Evolutionary conservation across 1,140 invertebrate species (phyloP).

Genomic region (Drosophila azteca): DNA sequence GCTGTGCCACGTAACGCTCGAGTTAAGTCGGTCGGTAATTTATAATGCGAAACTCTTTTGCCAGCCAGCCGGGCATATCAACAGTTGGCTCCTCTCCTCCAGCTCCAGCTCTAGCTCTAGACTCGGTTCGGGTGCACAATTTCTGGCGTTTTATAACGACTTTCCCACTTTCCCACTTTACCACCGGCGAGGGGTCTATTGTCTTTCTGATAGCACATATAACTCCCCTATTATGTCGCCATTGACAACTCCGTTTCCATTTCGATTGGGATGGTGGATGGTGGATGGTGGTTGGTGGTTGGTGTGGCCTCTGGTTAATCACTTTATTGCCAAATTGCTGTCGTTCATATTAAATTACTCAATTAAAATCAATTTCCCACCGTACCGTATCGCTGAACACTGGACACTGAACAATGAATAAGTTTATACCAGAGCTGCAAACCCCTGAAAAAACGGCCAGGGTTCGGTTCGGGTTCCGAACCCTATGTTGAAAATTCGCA

Average conservation of each 20-base stretch:
- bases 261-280: neutral
- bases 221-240: conserved; percentile 40
- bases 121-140: conserved; percentile 30
- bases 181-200: conserved; percentile 13
- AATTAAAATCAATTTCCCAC: conserved; percentile 59
- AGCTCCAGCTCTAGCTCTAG: neutral
- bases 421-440: no score
- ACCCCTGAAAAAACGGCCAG: no score
- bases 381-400: neutral
- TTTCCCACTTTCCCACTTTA: conserved; percentile 16
- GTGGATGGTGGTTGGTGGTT: no score
- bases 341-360: conserved; percentile 52
- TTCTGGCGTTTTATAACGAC: conserved; percentile 58
- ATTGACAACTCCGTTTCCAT: conserved; percentile 31
- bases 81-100: conserved; percentile 63
- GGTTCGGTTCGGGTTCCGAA: no score
- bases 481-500: no score
- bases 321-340: conserved; percentile 52
- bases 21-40: conserved; percentile 67
- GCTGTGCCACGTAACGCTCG: conserved; percentile 57
- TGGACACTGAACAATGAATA: conserved; percentile 2
- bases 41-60: conserved; percentile 78
- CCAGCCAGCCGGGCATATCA: conserved; percentile 72
- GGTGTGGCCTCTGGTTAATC: conserved; percentile 35
- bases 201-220: conserved; percentile 31